Percentiles rank a stretch among this genome's conserved stretches.
phyloP scores from a whole-genome alignment of 1,140 invertebrate species.

The Andrena cerasifolii region DNA sequence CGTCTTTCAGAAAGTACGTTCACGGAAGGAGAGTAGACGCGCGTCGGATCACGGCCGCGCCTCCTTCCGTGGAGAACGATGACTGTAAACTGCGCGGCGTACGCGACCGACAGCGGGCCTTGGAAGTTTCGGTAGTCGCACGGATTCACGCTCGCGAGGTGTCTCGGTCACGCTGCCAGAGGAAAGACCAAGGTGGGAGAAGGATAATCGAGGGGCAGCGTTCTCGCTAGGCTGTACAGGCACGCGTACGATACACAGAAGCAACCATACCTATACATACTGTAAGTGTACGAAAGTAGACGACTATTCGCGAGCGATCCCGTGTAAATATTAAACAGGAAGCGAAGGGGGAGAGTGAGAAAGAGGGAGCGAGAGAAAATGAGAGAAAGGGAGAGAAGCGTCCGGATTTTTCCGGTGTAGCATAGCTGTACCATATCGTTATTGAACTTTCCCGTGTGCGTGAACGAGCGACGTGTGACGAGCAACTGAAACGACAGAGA shows the following conservation, averaged over 20 bases:
- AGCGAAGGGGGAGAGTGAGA: not conserved
- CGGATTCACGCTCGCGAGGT: conserved; percentile 39
- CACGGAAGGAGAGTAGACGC: not conserved
- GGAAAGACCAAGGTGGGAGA: conserved; percentile 33
- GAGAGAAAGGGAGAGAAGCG: not conserved
- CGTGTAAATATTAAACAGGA: conserved; percentile 66
- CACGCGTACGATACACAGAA: conserved; percentile 48
- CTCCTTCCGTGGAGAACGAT: too few relatives aligned
- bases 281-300: conserved; percentile 58
- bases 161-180: conserved; percentile 34
- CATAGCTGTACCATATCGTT: conserved; percentile 75
- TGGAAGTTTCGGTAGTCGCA: conserved; percentile 54
- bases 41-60: too few relatives aligned
- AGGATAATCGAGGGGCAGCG: conserved; percentile 39
- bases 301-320: conserved; percentile 58
- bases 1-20: not conserved
- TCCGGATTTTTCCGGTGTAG: conserved; percentile 55
- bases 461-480: conserved; percentile 24
- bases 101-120: not conserved
- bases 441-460: conserved; percentile 51
- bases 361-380: not conserved
- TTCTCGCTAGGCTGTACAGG: conserved; percentile 47
- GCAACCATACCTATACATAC: conserved; percentile 51
- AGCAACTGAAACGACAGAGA: conserved; percentile 7
- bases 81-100: too few relatives aligned